phyloP scores from a whole-genome alignment of 2,113 vertebrate genomes.

The Drymodes brunneopygia region DNA sequence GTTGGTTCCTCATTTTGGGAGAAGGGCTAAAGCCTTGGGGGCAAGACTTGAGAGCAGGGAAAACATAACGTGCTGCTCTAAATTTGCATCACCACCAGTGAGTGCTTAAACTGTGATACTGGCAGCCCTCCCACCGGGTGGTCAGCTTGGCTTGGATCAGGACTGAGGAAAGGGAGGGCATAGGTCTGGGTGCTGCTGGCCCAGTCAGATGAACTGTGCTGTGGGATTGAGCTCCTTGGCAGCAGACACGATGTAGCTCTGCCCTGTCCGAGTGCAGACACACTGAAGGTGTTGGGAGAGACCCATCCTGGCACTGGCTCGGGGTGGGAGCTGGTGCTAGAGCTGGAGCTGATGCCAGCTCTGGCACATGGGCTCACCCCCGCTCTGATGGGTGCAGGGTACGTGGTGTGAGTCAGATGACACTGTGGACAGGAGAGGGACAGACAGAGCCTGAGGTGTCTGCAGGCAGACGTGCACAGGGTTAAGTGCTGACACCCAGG shows the following conservation, averaged over 20 bases:
- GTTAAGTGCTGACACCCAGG: background rate
- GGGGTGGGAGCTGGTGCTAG: background rate
- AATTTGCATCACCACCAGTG: background rate
- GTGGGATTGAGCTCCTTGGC: background rate
- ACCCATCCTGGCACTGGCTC: background rate
- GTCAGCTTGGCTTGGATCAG: background rate
- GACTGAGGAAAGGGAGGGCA: background rate
- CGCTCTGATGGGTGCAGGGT: background rate
- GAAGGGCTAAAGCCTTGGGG: background rate
- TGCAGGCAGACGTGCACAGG: accelerated
- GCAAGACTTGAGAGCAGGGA: background rate
- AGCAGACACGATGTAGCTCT: accelerated
- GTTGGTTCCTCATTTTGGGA: background rate
- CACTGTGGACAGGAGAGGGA: background rate
- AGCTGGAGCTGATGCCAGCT: accelerated
- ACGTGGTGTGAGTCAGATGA: accelerated
- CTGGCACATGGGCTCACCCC: accelerated
- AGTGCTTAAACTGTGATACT: accelerated
- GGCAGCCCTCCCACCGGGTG: accelerated
- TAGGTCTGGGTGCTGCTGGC: background rate
- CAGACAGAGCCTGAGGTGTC: background rate
- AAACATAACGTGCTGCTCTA: accelerated
- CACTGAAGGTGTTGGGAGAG: background rate
- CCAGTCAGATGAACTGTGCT: accelerated
- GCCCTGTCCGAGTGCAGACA: background rate